Evolutionary conservation across 2,888 invertebrate species (phyloP).

Genomic region (Metellina segmentata): DNA sequence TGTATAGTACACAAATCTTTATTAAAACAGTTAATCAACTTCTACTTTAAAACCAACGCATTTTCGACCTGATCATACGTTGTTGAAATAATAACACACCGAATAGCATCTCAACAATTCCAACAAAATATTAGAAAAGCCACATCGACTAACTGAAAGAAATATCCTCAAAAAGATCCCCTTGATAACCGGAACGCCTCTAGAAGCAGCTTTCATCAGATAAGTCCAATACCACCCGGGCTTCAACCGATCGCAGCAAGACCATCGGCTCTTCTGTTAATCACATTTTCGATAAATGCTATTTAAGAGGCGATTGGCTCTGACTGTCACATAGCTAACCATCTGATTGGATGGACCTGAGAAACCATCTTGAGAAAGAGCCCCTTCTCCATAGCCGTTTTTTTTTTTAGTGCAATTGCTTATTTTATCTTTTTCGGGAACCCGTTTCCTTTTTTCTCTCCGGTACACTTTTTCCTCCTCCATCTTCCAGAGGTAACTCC

Average conservation of each 20-base stretch:
- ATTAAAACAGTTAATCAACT: too few species aligned
- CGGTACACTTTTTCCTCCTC: constrained; percentile 6
- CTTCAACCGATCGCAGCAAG: constrained; percentile 22
- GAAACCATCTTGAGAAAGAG: constrained; percentile 51
- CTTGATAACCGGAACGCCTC: constrained; percentile 34
- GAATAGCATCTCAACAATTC: neutral
- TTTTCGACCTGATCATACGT: too few species aligned
- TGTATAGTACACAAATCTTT: too few species aligned
- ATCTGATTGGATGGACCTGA: constrained; percentile 60
- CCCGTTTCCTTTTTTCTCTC: neutral
- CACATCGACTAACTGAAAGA: constrained; percentile 15
- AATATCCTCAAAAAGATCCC: constrained; percentile 25
- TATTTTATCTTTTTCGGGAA: constrained; percentile 35
- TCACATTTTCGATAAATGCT: constrained; percentile 72
- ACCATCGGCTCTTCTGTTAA: constrained; percentile 62
- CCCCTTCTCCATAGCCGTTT: constrained; percentile 12
- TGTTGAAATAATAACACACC: neutral
- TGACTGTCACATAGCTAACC: constrained; percentile 65
- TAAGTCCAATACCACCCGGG: constrained; percentile 46
- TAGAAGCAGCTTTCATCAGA: constrained; percentile 35
- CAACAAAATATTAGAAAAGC: neutral
- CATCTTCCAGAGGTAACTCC: neutral
- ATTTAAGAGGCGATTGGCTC: constrained; percentile 69
- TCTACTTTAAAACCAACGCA: too few species aligned
- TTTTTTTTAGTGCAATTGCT: constrained; percentile 38